Evolutionary conservation across 2,797 vertebrate species (phyloP).

Genomic region (Coluber constrictor): DNA sequence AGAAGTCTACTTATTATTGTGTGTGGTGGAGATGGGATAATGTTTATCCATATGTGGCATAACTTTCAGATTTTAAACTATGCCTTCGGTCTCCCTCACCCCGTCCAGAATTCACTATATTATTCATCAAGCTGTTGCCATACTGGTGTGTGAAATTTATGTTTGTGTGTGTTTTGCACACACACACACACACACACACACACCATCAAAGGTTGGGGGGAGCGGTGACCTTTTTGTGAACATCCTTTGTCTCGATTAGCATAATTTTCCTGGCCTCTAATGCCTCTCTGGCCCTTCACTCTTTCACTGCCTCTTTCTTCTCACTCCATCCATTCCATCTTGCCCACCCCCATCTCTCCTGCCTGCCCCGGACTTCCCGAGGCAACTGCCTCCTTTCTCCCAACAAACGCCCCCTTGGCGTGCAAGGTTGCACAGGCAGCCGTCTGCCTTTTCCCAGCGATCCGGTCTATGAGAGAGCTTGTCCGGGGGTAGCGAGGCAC

Average conservation of each 20-base stretch:
- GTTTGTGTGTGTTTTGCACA: neutral
- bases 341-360: slow-evolving; percentile 58
- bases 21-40: neutral
- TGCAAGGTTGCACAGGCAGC: slow-evolving; percentile 84
- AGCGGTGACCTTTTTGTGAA: slow-evolving; percentile 72
- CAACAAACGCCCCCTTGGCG: slow-evolving; percentile 63
- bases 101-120: neutral
- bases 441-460: slow-evolving; percentile 45
- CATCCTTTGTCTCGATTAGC: slow-evolving; percentile 86
- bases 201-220: slow-evolving; percentile 50
- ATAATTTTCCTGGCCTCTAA: slow-evolving; percentile 96
- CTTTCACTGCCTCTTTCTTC: slow-evolving; percentile 63
- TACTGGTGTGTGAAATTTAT: neutral
- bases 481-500: slow-evolving; percentile 27
- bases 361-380: slow-evolving; percentile 57
- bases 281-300: slow-evolving; percentile 81
- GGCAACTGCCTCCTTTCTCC: slow-evolving; percentile 46
- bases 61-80: neutral
- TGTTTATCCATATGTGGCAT: neutral
- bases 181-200: neutral
- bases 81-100: neutral
- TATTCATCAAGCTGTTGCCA: neutral
- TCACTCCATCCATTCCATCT: slow-evolving; percentile 46
- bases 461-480: slow-evolving; percentile 69
- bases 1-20: neutral